Percentiles rank a stretch among this genome's conserved stretches.
These are phyloP conservation scores for Sparidentex hasta DNA, from an alignment of 2,797 vertebrate species.

Conservation along the genomic window DNA sequence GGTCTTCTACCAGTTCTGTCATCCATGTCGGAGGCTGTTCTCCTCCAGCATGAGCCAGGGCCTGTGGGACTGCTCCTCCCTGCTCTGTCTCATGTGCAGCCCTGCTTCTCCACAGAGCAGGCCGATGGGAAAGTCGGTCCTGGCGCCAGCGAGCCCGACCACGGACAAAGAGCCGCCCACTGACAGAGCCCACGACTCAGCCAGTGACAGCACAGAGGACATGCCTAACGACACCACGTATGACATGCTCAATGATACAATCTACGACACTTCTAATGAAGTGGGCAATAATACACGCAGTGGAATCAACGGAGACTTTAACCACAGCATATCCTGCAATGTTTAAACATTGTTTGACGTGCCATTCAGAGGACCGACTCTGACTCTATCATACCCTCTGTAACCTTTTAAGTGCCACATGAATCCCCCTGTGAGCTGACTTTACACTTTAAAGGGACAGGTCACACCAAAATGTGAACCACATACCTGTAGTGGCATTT, in stretches of 20 bases:
- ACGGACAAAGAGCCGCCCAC: constrained; percentile 59
- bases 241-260: constrained; percentile 72
- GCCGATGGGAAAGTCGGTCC: constrained; percentile 67
- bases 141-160: constrained; percentile 61
- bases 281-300: constrained; percentile 30
- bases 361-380: constrained; percentile 51
- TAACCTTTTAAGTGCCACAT: constrained; percentile 76
- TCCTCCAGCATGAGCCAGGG: constrained; percentile 90
- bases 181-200: constrained; percentile 34
- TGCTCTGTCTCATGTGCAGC: constrained; percentile 83
- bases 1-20: constrained; percentile 96
- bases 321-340: constrained; percentile 77
- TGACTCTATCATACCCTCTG: constrained; percentile 23
- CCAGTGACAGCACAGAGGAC: constrained; percentile 62
- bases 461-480: too few relatives aligned
- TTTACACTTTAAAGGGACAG: constrained; percentile 34
- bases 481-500: too few relatives aligned
- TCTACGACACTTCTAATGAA: constrained; percentile 64
- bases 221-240: constrained; percentile 62
- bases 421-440: constrained; percentile 47
- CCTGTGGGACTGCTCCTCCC: constrained; percentile 87
- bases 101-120: constrained; percentile 45
- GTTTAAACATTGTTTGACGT: constrained; percentile 67
- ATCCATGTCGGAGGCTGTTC: constrained; percentile 96
- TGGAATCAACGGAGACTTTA: constrained; percentile 78